Evolutionary conservation across 2,888 invertebrate genomes (phyloP), one percentile per base, ranked within the genome.

Genomic region (Drosophila limbata): DNA sequence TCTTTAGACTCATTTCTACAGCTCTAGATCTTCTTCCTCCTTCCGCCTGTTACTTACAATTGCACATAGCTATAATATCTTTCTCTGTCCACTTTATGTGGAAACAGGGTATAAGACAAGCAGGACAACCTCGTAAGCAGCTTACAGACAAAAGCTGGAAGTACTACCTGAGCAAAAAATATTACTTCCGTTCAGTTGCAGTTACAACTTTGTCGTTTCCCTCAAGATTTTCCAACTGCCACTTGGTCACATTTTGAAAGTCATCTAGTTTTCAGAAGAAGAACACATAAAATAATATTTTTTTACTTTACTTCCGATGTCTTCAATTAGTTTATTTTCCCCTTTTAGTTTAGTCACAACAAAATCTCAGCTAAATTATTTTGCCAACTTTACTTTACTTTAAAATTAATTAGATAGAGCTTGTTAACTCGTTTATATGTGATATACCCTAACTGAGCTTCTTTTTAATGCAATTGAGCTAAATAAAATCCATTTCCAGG

Each of bases 91-190:
- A 13, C 9, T 6, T 19, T 1, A 11, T 40, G 4, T 31, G 37
- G n/a, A 1, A 19, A 31, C 9, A 15, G 19, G 17, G 42, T 53
- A 53, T 31, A 9, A 13, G 9, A 31, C 8, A 40, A 52, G 25
- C 6, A 55, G 33, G 31, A 42, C 19, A 44, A 55, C n/a, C 21
- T 33, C 33, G n/a, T 55, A 55, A 55, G 55, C 55, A 42, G 55
- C 79, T 78, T 77, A 78, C 17, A 35, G 56, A 61, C 56, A 55
- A 61, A 44, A 62, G 44, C 55, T 51, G 53, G 21, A 52, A 57
- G 25, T 55, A 37, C 17, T 42, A 73, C 44, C 60, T 78, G 48
- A 15, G 17, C 37, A 51, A 35, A 40, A 72, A 60, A 42, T 37
- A 52, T 31, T 60, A 35, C 45, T 63, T 77, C 48, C 50, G 47